Percentiles rank a stretch among this genome's conserved stretches.
These are phyloP conservation scores for Pollenia amentaria DNA, from an alignment of 2,888 invertebrate genomes.

Conservation along the genomic window DNA sequence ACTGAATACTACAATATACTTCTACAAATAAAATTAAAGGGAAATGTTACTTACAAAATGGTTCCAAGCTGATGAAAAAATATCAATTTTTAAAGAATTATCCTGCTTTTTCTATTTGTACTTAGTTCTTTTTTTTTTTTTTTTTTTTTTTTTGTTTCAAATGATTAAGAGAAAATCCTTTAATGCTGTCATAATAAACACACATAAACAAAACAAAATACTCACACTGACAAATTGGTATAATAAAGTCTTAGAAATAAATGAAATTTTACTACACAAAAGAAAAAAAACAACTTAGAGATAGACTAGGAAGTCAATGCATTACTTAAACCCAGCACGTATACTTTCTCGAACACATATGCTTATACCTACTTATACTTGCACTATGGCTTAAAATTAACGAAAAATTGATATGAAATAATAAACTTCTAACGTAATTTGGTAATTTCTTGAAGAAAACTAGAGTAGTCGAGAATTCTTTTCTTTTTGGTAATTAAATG, in stretches of 20 bases:
- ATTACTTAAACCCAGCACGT: not conserved
- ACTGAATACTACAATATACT: too few species aligned
- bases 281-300: not conserved
- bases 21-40: not conserved
- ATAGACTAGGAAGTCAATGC: not conserved
- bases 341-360: too few species aligned
- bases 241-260: not conserved
- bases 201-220: not conserved
- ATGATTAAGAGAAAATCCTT: conserved; percentile 11
- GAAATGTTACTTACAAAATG: not conserved
- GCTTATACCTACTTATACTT: too few species aligned
- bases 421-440: too few species aligned
- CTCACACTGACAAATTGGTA: not conserved
- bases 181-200: not conserved
- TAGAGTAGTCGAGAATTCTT: too few species aligned
- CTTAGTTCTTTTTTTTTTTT: not conserved
- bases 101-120: not conserved
- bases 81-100: not conserved
- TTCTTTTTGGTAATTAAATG: too few species aligned
- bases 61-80: not conserved
- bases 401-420: too few species aligned
- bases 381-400: too few species aligned
- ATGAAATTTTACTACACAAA: conserved; percentile 2
- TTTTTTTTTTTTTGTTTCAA: not conserved
- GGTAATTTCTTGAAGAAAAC: too few species aligned